Percentiles rank a stretch among this genome's conserved stretches.
These are phyloP conservation scores for Petrolisthes cinctipes DNA, from an alignment of 2,888 invertebrate species.

Conservation along the genomic window DNA sequence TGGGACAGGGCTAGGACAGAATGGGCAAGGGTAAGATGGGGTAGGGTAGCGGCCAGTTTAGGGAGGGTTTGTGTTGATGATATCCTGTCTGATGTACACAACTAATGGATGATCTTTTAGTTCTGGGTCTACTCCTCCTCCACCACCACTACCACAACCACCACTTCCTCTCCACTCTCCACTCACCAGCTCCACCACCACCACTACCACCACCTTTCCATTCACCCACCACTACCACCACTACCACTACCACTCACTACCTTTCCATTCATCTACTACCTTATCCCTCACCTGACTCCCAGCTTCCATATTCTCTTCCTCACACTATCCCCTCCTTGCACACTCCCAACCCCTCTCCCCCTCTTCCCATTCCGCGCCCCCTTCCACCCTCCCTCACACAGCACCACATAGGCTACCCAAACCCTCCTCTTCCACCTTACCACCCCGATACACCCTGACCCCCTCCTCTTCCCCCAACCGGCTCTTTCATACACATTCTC, in stretches of 20 bases:
- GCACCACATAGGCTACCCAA: background rate
- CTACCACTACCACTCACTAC: no score
- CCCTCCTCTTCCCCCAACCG: background rate
- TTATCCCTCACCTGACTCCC: no score
- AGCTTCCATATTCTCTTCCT: no score
- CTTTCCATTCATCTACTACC: no score
- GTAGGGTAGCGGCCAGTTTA: background rate
- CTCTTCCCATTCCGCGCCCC: no score
- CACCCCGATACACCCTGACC: background rate
- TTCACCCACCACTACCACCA: no score
- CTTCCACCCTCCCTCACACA: background rate
- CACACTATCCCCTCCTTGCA: no score
- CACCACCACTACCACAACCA: background rate
- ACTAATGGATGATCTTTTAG: background rate
- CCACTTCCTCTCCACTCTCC: background rate
- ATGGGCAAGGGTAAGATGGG: no score
- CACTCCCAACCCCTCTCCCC: no score
- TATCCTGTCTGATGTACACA: constrained; percentile 5
- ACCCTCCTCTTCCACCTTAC: background rate
- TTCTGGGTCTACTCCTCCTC: background rate
- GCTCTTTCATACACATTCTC: no score
- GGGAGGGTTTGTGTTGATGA: background rate
- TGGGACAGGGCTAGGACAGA: no score
- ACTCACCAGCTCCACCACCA: background rate
- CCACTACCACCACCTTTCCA: background rate